Percentiles rank a stretch among this genome's conserved stretches.
Conservation (phyloP, 2,113 vertebrate genomes). For the Numida meleagris region DNA sequence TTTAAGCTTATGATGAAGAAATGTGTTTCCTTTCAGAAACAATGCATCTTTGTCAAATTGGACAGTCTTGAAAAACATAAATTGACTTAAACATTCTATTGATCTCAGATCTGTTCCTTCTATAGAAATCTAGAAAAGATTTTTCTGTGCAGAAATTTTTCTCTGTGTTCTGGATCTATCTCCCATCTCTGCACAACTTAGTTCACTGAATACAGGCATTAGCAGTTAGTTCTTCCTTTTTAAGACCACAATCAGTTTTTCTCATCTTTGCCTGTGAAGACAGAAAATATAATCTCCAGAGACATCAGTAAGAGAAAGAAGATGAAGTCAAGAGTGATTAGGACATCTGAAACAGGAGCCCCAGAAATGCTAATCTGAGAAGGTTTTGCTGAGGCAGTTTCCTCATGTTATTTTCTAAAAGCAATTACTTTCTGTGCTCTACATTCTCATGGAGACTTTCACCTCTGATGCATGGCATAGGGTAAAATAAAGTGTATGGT, state of each 20-base stretch:
- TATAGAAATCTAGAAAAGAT: not conserved
- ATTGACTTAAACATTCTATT: not conserved
- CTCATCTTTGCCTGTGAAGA: not conserved
- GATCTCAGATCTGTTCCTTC: not conserved
- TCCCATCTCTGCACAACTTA: not conserved
- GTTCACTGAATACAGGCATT: not conserved
- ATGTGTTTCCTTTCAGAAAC: not conserved
- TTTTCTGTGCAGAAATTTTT: not conserved
- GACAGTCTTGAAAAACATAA: not conserved
- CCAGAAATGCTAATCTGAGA: not conserved
- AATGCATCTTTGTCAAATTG: not conserved
- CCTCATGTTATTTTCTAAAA: not conserved
- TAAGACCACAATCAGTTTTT: not conserved
- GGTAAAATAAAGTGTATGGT: not conserved
- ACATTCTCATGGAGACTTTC: not conserved
- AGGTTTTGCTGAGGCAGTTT: constrained; percentile 47
- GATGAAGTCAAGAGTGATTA: not conserved
- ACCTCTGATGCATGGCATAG: not conserved
- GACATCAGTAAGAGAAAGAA: not conserved
- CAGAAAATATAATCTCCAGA: not conserved
- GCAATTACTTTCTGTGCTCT: constrained; percentile 1
- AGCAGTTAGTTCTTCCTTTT: not conserved
- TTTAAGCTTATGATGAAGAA: not conserved
- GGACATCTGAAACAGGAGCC: not conserved
- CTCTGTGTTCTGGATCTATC: not conserved